These are phyloP conservation scores for Aldrovandia affinis DNA, from an alignment of 2,797 vertebrate genomes.

Conservation along the genomic window DNA sequence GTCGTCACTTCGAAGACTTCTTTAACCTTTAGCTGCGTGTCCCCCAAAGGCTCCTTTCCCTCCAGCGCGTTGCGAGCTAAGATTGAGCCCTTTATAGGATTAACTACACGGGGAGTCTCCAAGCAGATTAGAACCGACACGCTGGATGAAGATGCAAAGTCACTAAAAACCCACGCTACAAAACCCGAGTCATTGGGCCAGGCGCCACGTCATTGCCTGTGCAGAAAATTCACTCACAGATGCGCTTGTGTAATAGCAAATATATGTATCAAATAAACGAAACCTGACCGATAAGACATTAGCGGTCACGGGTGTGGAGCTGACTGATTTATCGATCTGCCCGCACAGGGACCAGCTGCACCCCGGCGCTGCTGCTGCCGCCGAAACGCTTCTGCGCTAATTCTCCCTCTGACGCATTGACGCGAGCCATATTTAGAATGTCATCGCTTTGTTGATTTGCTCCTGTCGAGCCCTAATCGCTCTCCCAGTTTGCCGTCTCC, in stretches of 20 bases:
- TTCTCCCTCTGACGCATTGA: background rate
- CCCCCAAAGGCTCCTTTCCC: background rate
- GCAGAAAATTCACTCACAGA: background rate
- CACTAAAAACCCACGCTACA: background rate
- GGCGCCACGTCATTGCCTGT: background rate
- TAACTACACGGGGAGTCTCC: background rate
- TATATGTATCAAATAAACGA: background rate
- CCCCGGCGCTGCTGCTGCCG: background rate
- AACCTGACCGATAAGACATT: no score
- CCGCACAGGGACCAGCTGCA: background rate
- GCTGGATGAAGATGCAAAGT: background rate
- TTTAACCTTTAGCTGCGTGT: no score
- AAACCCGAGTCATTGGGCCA: background rate
- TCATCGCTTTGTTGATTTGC: constrained; percentile 46
- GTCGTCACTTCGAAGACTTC: background rate
- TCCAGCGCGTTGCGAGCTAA: background rate
- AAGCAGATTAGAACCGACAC: background rate
- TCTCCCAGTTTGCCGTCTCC: background rate
- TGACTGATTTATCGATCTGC: background rate
- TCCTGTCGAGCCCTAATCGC: constrained; percentile 27
- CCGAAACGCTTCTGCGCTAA: background rate
- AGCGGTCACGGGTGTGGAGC: no score
- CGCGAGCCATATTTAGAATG: constrained; percentile 6
- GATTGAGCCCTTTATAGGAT: background rate
- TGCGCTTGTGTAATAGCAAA: background rate